Base-by-base conservation (phyloP, 2,797 vertebrate genomes). In the Xenentodon cancila region DNA sequence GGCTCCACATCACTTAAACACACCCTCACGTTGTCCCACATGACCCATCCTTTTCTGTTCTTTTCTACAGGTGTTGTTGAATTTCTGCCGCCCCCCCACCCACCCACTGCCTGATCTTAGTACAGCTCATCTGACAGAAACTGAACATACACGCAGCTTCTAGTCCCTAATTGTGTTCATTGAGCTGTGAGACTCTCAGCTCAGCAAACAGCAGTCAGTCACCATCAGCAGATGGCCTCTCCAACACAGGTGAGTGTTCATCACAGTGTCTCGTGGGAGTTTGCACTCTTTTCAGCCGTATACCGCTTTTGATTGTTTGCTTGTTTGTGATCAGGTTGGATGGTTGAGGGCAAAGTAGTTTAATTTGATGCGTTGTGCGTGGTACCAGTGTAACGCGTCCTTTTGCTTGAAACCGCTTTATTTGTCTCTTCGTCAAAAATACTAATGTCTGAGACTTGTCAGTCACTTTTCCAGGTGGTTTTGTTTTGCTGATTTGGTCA, bases 131-230 rank as follows among this genome's bases (percentile, higher is more conserved):
- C 68, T 51, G 64, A 72, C n/a, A 75, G 79, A 89, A 91, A 85
- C 13, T 71, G 43, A 61, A 27, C 56, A 44, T 49, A 32, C 15
- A 45, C 77, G 56, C 72, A 70, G 58, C 53, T 64, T 64, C 30
- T 69, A 5, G 9, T 56, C 63, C 59, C 43, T 81, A 77, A 84
- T 83, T 80, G 86, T 81, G 84, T 77, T 82, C 70, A 79, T 13
- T 81, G 81, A 82, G 52, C 70, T 52, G 81, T 30, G 44, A 81
- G 46, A 70, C 27, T 42, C 52, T 59, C 51, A 25, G 61, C 71
- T 87, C 84, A 89, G 86, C 82, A 81, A 79, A 78, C 81, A 68
- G 64, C 60, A 53, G 53, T 53, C 64, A 12, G 54, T 71, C 68
- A 18, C 62, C 32, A 55, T 80, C 76, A 87, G 74, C 84, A 85